Conservation (phyloP, 1,140 invertebrate genomes). For the Bombyx mandarina region DNA sequence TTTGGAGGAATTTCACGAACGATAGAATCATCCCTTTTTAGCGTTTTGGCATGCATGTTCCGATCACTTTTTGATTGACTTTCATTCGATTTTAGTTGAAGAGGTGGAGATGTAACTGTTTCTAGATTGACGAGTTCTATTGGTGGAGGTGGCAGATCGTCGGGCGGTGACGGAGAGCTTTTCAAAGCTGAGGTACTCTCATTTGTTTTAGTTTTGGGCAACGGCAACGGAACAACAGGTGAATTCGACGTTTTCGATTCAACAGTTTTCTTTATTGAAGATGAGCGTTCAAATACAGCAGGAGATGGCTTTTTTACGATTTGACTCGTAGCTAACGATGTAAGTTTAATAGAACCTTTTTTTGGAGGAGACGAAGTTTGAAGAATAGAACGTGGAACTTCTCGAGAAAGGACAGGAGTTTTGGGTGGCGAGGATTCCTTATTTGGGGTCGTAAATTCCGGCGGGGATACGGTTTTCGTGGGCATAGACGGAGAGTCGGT, state of each 20-base stretch:
- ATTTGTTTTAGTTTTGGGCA: neutral
- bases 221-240: no score
- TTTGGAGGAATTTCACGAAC: conserved; percentile 33
- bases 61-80: conserved; percentile 30
- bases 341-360: neutral
- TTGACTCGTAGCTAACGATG: conserved; percentile 14
- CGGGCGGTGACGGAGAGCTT: neutral
- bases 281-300: neutral
- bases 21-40: conserved; percentile 27
- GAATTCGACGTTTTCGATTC: neutral
- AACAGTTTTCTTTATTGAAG: neutral
- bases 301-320: conserved; percentile 6
- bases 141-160: neutral
- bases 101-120: conserved; percentile 12
- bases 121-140: conserved; percentile 8
- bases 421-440: conserved; percentile 18
- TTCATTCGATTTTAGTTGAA: conserved; percentile 17
- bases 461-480: conserved; percentile 1
- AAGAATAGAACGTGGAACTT: no score
- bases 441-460: conserved; percentile 13
- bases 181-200: neutral
- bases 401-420: neutral
- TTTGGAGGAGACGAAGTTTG: no score
- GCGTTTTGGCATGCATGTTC: conserved; percentile 20
- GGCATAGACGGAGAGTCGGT: conserved; percentile 1